phyloP scores from a whole-genome alignment of 2,888 invertebrate genomes.

The Tenthredo amoena region DNA sequence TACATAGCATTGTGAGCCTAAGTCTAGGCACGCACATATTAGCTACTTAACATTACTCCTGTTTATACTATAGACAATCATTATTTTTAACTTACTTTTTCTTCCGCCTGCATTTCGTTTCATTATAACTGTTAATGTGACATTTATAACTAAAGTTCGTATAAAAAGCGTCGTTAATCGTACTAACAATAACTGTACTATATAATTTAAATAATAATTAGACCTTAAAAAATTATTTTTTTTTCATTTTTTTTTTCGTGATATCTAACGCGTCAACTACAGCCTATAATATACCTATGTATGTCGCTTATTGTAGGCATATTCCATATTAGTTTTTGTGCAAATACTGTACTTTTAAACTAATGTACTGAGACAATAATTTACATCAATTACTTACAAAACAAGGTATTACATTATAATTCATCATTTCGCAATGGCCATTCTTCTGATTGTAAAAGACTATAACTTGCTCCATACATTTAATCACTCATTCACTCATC shows the following conservation, averaged over 20 bases:
- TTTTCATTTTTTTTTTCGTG: conserved; percentile 61
- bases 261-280: conserved; percentile 58
- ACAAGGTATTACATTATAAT: conserved; percentile 34
- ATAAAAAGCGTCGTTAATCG: conserved; percentile 77
- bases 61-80: conserved; percentile 77
- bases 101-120: conserved; percentile 54
- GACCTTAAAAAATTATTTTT: conserved; percentile 73
- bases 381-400: conserved; percentile 66
- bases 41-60: conserved; percentile 73
- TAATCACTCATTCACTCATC: conserved; percentile 34
- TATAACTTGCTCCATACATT: conserved; percentile 34
- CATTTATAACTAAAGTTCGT: conserved; percentile 77
- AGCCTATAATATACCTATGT: conserved; percentile 21
- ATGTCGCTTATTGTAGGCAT: conserved; percentile 44
- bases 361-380: conserved; percentile 71
- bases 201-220: conserved; percentile 69
- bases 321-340: conserved; percentile 56
- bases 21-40: conserved; percentile 52
- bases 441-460: conserved; percentile 31
- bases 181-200: conserved; percentile 73
- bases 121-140: conserved; percentile 72
- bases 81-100: conserved; percentile 58
- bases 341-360: conserved; percentile 61
- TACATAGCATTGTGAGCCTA: conserved; percentile 74
- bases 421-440: conserved; percentile 20